Conservation (phyloP, 2,113 vertebrate genomes). For the Clarias magur region DNA sequence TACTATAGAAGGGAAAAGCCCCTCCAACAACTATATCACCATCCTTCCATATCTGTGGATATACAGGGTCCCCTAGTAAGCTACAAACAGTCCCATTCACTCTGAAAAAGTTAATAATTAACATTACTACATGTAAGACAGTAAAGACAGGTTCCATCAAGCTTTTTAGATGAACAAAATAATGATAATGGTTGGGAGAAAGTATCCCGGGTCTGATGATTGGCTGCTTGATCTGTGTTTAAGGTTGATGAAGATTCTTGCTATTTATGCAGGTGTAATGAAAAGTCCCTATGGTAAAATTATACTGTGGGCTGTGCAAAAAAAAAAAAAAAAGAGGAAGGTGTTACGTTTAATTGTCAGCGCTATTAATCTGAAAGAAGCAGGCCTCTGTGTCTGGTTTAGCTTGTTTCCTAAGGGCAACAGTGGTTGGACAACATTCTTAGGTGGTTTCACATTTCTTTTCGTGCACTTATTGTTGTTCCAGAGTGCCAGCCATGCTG, state of each 20-base stretch:
- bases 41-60: constrained; percentile 33
- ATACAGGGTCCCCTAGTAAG: constrained; percentile 27
- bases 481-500: no score
- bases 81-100: constrained; percentile 29
- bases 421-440: neutral
- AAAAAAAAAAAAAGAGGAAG: constrained; percentile 1
- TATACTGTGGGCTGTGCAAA: neutral
- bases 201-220: neutral
- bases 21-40: constrained; percentile 43
- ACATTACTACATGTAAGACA: constrained; percentile 26
- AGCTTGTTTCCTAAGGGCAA: neutral
- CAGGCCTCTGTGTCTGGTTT: neutral
- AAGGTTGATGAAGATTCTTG: neutral
- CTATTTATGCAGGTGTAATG: neutral
- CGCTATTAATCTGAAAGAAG: neutral
- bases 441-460: neutral
- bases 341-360: neutral
- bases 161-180: neutral
- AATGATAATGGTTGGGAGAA: neutral
- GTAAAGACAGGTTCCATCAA: constrained; percentile 34
- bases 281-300: constrained; percentile 23
- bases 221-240: neutral
- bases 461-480: neutral
- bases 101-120: constrained; percentile 17
- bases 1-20: constrained; percentile 37